Percentiles rank a stretch among this genome's conserved stretches.
Evolutionary conservation across 2,888 invertebrate genomes (phyloP).

Genomic region (Sarcophaga variegata): DNA sequence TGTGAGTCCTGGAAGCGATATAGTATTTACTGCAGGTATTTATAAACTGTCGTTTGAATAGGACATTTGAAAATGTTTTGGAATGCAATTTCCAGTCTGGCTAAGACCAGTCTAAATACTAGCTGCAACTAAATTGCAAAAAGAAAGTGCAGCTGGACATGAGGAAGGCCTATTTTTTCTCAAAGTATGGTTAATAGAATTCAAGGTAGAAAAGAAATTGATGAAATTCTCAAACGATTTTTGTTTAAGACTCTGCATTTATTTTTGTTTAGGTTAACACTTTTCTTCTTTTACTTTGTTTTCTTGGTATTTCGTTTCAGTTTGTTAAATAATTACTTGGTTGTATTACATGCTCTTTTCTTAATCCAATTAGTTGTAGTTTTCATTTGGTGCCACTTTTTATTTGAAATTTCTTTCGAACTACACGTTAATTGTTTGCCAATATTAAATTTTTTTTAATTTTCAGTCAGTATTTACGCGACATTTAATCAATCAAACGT

Average conservation of each 20-base stretch:
- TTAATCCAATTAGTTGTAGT: constrained; percentile 55
- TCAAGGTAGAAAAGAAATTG: not conserved
- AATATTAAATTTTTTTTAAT: not conserved
- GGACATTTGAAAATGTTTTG: too few species aligned
- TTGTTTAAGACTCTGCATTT: not conserved
- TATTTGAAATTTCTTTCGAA: not conserved
- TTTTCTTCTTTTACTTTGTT: not conserved
- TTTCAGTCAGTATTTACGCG: constrained; percentile 41
- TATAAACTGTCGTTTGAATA: too few species aligned
- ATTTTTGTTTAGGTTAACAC: constrained; percentile 49
- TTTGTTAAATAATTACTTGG: constrained; percentile 36
- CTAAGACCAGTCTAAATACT: too few species aligned
- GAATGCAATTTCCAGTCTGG: too few species aligned
- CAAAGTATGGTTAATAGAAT: not conserved
- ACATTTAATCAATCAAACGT: constrained; percentile 31
- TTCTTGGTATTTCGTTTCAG: constrained; percentile 17
- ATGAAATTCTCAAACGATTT: constrained; percentile 19
- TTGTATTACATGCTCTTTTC: not conserved
- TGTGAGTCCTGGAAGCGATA: too few species aligned
- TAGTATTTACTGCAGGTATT: too few species aligned
- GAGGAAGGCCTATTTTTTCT: not conserved
- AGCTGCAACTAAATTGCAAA: not conserved
- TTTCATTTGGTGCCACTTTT: constrained; percentile 4
- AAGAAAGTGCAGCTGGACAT: not conserved
- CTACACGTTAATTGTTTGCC: not conserved